Percentiles rank a stretch among this genome's conserved stretches.
Conservation (phyloP, 1,140 invertebrate species). For the Gerris buenoi region DNA sequence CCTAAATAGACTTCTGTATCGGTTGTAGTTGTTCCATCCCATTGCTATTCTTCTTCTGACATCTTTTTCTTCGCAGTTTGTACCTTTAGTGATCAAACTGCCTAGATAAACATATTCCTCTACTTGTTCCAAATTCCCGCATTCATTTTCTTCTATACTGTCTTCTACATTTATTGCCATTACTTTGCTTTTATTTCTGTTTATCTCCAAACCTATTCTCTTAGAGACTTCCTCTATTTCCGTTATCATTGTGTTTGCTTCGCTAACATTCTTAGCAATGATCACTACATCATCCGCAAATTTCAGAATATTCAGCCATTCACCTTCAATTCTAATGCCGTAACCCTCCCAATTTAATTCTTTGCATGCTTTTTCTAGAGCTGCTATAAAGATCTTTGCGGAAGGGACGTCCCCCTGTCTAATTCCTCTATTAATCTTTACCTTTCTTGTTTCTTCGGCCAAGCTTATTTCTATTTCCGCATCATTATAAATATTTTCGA, state of each 20-base stretch:
- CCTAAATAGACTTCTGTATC: too few species aligned
- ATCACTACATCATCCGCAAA: neutral
- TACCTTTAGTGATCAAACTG: too few species aligned
- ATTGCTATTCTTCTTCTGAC: too few species aligned
- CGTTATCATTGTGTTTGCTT: neutral
- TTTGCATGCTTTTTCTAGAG: neutral
- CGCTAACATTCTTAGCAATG: neutral
- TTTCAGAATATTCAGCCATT: neutral
- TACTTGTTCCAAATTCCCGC: too few species aligned
- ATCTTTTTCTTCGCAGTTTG: too few species aligned
- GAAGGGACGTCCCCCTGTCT: neutral
- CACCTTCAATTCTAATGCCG: neutral
- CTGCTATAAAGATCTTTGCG: neutral
- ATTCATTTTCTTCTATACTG: too few species aligned
- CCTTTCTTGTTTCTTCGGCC: neutral
- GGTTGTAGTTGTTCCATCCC: too few species aligned
- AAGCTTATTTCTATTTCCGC: neutral
- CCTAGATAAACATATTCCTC: too few species aligned
- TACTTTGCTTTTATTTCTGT: neutral
- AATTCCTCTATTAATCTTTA: neutral
- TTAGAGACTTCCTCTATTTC: neutral
- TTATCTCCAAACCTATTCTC: neutral
- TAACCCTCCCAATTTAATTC: neutral
- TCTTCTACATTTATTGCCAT: neutral
- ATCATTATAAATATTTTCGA: neutral